Base-by-base conservation (phyloP, 2,113 vertebrate genomes). In the Coreoperca whiteheadi region DNA sequence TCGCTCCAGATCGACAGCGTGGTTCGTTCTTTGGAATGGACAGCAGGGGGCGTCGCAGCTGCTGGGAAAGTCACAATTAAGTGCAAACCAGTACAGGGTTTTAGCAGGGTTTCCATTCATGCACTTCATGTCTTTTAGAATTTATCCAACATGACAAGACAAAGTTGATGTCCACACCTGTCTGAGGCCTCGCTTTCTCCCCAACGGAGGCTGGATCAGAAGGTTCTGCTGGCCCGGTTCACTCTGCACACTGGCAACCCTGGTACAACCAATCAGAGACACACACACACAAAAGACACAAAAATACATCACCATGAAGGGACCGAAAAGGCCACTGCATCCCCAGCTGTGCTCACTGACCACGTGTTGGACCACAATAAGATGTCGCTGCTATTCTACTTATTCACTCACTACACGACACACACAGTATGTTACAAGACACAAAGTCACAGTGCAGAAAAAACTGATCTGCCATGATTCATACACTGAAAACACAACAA, bases 181-280 rank as follows among this genome's bases (percentile, higher is more conserved):
- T 86, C 98, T 94, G 12, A 99, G 95, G 72, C 98, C 98, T 92
- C 98, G 95, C 83, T 99, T 99, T 73, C 98, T 94, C 72, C 98
- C 98, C 59, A 99, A 88, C 0, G 98, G 98, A 75, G 98, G 97
- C 91, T 99, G 98, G 85, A 97, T 87, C 3, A 99, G 96, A 54
- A 98, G 96, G 90, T 97, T 99, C 93, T 99, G 98, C 76, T 99
- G 98, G 68, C 98, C 98, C 0, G 98, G 98, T 83, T 99, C 98
- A 3, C 98, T 99, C 94, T 99, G 98, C 70, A 99, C 97, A 9
- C 98, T 99, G 37, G 98, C 98, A 85, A 99, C 98, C 97, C 98
- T 99, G 95, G 92, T 89, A 76, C 41, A 88, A 15, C 59, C 68
- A 81, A 87, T 72, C 79, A 67, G 3, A 81, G n/a, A 66, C 25